Conservation (phyloP, 2,113 vertebrate species). For the Ahaetulla prasina region DNA sequence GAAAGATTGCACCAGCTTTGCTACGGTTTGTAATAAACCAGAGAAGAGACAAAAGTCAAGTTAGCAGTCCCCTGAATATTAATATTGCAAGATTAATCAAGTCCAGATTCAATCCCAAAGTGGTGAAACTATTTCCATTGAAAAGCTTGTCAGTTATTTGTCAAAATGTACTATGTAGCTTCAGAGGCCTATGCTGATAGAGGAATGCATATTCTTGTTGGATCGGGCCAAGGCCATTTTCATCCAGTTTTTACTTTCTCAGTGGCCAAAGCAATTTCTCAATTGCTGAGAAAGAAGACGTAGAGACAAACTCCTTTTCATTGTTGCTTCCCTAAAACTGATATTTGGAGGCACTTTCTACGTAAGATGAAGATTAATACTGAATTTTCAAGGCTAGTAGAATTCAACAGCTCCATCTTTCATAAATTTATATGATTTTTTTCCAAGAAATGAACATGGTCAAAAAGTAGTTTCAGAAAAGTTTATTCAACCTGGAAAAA, state of each 20-base stretch:
- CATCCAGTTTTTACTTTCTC: background rate
- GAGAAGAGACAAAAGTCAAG: background rate
- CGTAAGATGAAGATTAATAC: background rate
- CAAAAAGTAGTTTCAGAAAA: background rate
- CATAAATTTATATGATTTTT: background rate
- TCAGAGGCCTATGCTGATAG: background rate
- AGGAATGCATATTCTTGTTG: background rate
- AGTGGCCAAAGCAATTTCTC: background rate
- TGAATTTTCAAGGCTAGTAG: background rate
- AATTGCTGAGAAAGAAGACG: background rate
- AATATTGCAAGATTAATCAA: background rate
- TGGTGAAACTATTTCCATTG: background rate
- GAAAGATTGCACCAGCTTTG: background rate
- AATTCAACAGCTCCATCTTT: background rate
- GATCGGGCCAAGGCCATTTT: background rate
- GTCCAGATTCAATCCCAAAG: background rate
- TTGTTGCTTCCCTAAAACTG: background rate
- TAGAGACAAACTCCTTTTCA: background rate
- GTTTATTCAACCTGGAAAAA: background rate
- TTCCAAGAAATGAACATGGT: background rate
- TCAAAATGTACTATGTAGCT: background rate
- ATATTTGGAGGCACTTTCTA: background rate
- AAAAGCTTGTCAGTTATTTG: background rate
- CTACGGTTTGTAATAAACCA: background rate
- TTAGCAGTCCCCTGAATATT: background rate